phyloP scores from a whole-genome alignment of 1,140 invertebrate species.

The Glomeris maerens region DNA sequence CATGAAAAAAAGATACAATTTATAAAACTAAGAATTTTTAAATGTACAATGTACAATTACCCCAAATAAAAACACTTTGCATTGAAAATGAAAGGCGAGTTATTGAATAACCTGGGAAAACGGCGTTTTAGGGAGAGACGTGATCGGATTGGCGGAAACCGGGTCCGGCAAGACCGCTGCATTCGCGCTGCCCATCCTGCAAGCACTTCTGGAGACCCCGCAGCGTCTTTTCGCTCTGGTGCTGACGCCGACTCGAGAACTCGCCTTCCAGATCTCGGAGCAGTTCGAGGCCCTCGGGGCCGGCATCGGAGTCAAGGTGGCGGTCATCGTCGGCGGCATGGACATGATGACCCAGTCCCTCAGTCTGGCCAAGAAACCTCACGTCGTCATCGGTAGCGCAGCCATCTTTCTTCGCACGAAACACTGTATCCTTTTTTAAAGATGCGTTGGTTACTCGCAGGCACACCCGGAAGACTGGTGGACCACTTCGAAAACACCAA shows the following conservation, averaged over 20 bases:
- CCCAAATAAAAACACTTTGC: background rate
- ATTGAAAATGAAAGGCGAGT: constrained; percentile 2
- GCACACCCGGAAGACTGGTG: constrained; percentile 59
- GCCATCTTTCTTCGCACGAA: background rate
- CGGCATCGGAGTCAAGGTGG: constrained; percentile 82
- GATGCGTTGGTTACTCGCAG: background rate
- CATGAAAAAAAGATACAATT: background rate
- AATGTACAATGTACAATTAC: background rate
- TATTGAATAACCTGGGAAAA: background rate
- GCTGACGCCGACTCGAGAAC: constrained; percentile 89
- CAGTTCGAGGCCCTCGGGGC: constrained; percentile 45
- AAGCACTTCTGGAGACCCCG: constrained; percentile 73
- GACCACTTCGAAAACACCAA: constrained; percentile 90
- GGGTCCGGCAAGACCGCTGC: constrained; percentile 97
- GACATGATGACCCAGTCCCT: constrained; percentile 91
- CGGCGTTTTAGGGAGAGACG: constrained; percentile 53
- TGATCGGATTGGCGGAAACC: constrained; percentile 93
- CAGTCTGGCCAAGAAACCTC: constrained; percentile 82
- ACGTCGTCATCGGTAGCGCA: constrained; percentile 59
- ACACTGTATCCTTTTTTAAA: background rate
- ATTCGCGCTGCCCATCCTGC: constrained; percentile 90
- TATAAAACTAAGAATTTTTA: background rate
- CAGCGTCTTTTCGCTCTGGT: constrained; percentile 88
- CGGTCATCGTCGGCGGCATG: constrained; percentile 93
- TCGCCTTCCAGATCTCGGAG: constrained; percentile 56